Conservation (phyloP, 2,797 vertebrate genomes). For the Phylloscopus collybita region DNA sequence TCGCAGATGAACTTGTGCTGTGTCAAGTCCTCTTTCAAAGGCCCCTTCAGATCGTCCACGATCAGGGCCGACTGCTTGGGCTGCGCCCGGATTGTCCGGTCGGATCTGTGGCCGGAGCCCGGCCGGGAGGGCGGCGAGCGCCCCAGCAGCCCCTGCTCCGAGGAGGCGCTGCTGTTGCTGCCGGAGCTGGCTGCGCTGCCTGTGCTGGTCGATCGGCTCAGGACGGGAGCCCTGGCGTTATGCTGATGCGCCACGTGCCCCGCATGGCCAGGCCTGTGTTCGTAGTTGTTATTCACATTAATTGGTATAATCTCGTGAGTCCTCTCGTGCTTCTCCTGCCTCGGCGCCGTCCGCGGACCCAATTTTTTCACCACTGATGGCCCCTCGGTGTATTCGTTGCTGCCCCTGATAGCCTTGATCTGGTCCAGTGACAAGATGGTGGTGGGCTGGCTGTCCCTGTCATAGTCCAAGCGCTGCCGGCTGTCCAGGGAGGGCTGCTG, state of each 20-base stretch:
- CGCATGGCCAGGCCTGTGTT: constrained; percentile 79
- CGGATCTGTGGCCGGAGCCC: constrained; percentile 75
- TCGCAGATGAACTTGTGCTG: constrained; percentile 95
- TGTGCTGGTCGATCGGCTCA: constrained; percentile 93
- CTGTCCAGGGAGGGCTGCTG: constrained; percentile 89
- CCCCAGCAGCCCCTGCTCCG: constrained; percentile 89
- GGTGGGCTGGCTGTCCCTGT: constrained; percentile 86
- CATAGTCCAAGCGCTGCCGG: constrained; percentile 87
- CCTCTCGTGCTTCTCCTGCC: constrained; percentile 90
- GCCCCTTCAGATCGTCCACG: constrained; percentile 84
- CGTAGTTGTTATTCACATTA: constrained; percentile 94
- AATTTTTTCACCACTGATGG: constrained; percentile 86
- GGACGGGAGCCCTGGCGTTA: constrained; percentile 78
- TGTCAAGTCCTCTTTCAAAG: constrained; percentile 81
- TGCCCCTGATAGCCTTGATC: constrained; percentile 94
- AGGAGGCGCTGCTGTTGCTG: constrained; percentile 91
- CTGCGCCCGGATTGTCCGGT: constrained; percentile 87
- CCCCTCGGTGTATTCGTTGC: constrained; percentile 95
- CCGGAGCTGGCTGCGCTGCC: constrained; percentile 93
- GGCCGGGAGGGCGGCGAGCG: constrained; percentile 83
- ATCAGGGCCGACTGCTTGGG: constrained; percentile 84
- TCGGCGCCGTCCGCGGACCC: constrained; percentile 79
- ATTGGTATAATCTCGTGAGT: constrained; percentile 94
- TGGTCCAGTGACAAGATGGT: constrained; percentile 95
- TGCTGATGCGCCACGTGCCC: constrained; percentile 71